Percentiles rank a stretch among this genome's conserved stretches.
These are phyloP conservation scores for Bufotes viridis DNA, from an alignment of 2,797 vertebrate species.

Conservation along the genomic window DNA sequence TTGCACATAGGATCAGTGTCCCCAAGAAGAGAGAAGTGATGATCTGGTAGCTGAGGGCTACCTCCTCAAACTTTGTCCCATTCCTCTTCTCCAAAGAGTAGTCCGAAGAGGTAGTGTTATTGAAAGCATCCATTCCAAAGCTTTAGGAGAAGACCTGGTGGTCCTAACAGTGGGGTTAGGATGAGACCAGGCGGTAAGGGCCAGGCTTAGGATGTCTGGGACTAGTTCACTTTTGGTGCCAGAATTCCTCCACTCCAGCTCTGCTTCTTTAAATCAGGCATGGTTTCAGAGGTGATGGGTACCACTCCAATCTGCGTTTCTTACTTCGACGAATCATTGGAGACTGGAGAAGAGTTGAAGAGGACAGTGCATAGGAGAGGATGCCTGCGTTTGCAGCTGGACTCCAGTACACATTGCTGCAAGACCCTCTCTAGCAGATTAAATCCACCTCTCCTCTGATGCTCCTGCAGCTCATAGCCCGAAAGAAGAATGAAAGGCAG, in stretches of 20 bases:
- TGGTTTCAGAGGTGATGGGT: conserved; percentile 69
- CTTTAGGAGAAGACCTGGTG: not conserved
- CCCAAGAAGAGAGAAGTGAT: conserved; percentile 89
- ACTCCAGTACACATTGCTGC: conserved; percentile 2
- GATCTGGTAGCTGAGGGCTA: conserved; percentile 89
- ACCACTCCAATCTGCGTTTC: conserved; percentile 68
- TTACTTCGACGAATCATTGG: conserved; percentile 76
- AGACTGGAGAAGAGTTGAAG: conserved; percentile 76
- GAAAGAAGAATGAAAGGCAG: not conserved
- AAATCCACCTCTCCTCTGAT: conserved; percentile 12
- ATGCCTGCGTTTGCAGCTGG: conserved; percentile 77
- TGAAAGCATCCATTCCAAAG: conserved; percentile 64
- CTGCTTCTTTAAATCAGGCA: conserved; percentile 74
- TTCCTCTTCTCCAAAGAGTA: conserved; percentile 71
- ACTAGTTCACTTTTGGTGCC: conserved; percentile 12
- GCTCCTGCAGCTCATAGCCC: conserved; percentile 4
- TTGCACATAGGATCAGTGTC: conserved; percentile 90
- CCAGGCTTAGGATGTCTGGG: conserved; percentile 28
- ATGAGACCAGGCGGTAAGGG: not conserved
- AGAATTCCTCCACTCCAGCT: conserved; percentile 63
- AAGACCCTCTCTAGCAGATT: not conserved
- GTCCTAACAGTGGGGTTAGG: not conserved
- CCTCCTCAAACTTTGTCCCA: conserved; percentile 71
- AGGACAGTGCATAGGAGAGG: conserved; percentile 77
- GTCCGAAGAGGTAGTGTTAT: conserved; percentile 76